Percentiles rank a stretch among this genome's conserved stretches.
These are phyloP conservation scores for Ciona savignyi DNA, from an alignment of 23 tunicate genomes.

Conservation along the genomic window DNA sequence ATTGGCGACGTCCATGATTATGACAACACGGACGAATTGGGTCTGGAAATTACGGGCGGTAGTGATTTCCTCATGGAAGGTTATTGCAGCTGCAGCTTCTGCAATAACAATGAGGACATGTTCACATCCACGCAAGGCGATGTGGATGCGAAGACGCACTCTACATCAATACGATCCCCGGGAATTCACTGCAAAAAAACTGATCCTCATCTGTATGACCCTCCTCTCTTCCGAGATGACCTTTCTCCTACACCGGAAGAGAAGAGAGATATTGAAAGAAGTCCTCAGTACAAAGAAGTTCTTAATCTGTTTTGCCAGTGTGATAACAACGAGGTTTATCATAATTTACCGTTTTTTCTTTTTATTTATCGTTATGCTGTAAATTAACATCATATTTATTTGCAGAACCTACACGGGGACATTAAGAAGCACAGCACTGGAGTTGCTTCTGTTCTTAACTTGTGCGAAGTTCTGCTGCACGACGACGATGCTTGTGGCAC, in stretches of 20 bases:
- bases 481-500: constrained; percentile 76
- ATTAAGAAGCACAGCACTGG: constrained; percentile 77
- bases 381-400: background rate
- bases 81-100: constrained; percentile 77
- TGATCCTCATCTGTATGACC: constrained; percentile 4
- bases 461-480: constrained; percentile 85
- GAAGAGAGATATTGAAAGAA: background rate
- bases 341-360: background rate
- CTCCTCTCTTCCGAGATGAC: constrained; percentile 27
- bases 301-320: constrained; percentile 34
- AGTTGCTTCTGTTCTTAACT: constrained; percentile 78
- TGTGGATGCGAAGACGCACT: background rate
- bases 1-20: constrained; percentile 7
- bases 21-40: background rate
- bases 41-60: background rate
- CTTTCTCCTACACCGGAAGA: constrained; percentile 16
- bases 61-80: constrained; percentile 58
- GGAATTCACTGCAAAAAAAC: background rate
- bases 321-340: background rate
- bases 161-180: background rate
- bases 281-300: constrained; percentile 19
- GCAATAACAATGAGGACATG: constrained; percentile 63
- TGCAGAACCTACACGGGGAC: constrained; percentile 65
- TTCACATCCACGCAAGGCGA: constrained; percentile 34
- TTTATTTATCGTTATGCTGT: background rate